Evolutionary conservation across 2,888 invertebrate species (phyloP).

Genomic region (Cantharis lateralis): DNA sequence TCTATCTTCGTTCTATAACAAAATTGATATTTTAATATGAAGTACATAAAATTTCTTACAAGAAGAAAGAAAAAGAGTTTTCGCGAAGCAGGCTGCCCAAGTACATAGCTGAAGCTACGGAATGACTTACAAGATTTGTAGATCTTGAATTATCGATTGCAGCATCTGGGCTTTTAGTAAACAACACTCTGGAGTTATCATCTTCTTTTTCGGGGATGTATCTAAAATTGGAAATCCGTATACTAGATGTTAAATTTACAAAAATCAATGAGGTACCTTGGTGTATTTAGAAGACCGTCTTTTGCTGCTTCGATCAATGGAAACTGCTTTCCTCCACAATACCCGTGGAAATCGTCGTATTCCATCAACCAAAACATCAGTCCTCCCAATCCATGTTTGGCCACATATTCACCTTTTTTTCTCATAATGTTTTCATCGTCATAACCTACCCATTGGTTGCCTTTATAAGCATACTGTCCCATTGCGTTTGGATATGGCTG

Average conservation of each 20-base stretch:
- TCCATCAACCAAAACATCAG: slow-evolving; percentile 95
- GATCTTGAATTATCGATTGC: too few relatives aligned
- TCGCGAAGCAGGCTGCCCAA: too few relatives aligned
- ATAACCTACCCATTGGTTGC: slow-evolving; percentile 93
- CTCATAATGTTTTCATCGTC: slow-evolving; percentile 85
- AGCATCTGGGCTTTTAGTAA: too few relatives aligned
- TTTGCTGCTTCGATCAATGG: slow-evolving; percentile 91
- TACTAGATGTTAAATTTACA: not conserved
- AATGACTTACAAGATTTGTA: too few relatives aligned
- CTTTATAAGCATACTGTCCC: slow-evolving; percentile 82
- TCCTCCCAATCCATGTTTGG: slow-evolving; percentile 83
- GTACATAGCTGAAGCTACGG: too few relatives aligned
- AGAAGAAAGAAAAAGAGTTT: too few relatives aligned
- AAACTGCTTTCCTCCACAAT: slow-evolving; percentile 83
- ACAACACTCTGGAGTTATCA: too few relatives aligned
- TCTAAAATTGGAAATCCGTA: too few relatives aligned
- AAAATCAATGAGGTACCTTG: not conserved
- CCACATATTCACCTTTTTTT: slow-evolving; percentile 68
- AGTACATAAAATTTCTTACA: too few relatives aligned
- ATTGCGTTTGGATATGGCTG: slow-evolving; percentile 63
- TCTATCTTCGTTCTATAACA: too few relatives aligned
- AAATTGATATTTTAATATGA: too few relatives aligned
- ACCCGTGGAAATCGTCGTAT: slow-evolving; percentile 91
- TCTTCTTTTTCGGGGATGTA: too few relatives aligned
- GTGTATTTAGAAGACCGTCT: slow-evolving; percentile 70